These are phyloP conservation scores for Apocrypta bakeri DNA, from an alignment of 1,140 invertebrate genomes.

Conservation along the genomic window DNA sequence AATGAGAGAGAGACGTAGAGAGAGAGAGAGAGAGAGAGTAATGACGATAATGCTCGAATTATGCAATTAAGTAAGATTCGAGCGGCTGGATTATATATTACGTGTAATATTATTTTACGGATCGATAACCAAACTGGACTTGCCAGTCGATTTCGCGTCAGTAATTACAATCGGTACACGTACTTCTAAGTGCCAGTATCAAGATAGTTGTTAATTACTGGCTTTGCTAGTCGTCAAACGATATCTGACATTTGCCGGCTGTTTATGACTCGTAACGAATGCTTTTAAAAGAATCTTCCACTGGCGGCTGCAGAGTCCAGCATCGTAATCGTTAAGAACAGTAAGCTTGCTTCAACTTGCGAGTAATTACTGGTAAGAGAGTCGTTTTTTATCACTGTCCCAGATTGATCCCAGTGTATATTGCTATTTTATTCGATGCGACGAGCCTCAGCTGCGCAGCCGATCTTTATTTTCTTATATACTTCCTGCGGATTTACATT, in stretches of 20 bases:
- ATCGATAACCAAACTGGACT: slow-evolving; percentile 43
- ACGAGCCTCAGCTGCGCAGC: not conserved
- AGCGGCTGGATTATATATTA: slow-evolving; percentile 27
- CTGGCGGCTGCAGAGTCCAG: not conserved
- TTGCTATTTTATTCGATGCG: slow-evolving; percentile 19
- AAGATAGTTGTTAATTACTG: slow-evolving; percentile 45
- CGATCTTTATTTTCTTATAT: slow-evolving; percentile 28
- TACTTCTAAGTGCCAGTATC: slow-evolving; percentile 28
- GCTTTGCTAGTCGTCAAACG: slow-evolving; percentile 39
- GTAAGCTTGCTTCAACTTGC: slow-evolving; percentile 22
- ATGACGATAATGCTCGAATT: slow-evolving; percentile 31
- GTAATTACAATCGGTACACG: slow-evolving; percentile 35
- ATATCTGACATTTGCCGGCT: slow-evolving; percentile 39
- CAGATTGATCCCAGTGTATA: slow-evolving; percentile 33
- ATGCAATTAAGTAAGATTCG: slow-evolving; percentile 31
- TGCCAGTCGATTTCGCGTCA: not conserved
- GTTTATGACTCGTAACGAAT: slow-evolving; percentile 36
- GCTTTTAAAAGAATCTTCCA: slow-evolving; percentile 38
- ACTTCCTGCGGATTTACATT: slow-evolving; percentile 19
- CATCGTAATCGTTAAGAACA: slow-evolving; percentile 35
- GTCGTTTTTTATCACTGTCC: slow-evolving; percentile 39
- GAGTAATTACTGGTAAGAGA: slow-evolving; percentile 43
- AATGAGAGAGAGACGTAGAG: no score
- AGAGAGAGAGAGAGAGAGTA: not conserved
- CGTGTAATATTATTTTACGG: slow-evolving; percentile 41